A percentile compares a stretch with the other conserved stretches of the same genome.
Conservation (phyloP, 2,113 vertebrate genomes). For the Phalacrocorax carbo region DNA sequence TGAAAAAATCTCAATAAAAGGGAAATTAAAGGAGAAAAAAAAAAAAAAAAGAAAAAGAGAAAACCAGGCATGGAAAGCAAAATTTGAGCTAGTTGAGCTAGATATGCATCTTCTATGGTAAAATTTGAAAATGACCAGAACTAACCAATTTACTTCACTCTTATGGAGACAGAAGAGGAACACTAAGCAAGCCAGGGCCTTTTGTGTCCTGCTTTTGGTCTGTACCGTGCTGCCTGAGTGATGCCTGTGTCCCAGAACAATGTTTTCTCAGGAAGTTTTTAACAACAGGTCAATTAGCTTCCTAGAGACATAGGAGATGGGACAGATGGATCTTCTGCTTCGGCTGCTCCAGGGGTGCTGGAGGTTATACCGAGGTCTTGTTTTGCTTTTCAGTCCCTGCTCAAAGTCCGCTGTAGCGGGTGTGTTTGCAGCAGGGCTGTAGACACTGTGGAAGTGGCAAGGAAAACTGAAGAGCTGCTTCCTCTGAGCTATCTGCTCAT, state of each 20-base stretch:
- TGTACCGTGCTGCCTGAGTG: not conserved
- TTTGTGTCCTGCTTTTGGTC: not conserved
- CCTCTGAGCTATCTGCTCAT: not conserved
- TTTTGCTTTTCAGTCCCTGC: not conserved
- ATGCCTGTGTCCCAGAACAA: not conserved
- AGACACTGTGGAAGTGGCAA: not conserved
- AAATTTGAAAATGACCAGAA: not conserved
- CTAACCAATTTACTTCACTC: not conserved
- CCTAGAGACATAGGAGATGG: fast-evolving
- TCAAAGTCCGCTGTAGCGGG: not conserved
- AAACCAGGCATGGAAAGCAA: not conserved
- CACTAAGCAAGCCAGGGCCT: not conserved
- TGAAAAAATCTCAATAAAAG: not conserved
- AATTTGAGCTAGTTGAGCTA: not conserved
- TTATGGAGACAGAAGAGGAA: not conserved
- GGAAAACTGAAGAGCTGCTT: not conserved
- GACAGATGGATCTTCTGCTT: not conserved
- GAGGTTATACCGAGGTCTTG: not conserved
- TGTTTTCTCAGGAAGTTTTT: not conserved
- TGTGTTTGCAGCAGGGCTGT: not conserved
- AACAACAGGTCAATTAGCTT: not conserved
- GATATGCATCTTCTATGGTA: not conserved
- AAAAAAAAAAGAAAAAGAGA: not conserved
- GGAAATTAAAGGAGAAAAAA: not conserved
- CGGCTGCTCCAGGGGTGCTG: not conserved